phyloP scores from a whole-genome alignment of 2,113 vertebrate species.

The Oreochromis spilurus region DNA sequence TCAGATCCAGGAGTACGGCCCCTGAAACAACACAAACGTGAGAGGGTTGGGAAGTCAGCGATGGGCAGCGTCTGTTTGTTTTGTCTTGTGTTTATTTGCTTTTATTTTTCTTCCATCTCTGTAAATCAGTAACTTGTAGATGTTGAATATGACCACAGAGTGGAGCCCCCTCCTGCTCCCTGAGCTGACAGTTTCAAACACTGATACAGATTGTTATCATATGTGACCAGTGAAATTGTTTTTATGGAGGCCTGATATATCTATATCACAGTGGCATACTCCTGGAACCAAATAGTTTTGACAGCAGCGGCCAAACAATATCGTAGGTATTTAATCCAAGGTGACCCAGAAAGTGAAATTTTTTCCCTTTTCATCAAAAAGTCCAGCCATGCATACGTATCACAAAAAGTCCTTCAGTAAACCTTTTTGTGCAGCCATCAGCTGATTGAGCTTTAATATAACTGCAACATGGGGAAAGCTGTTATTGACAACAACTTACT shows the following conservation, averaged over 20 bases:
- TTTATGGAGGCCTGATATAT: neutral
- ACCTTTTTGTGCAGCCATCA: neutral
- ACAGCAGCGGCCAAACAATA: neutral
- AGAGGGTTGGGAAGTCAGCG: neutral
- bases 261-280: neutral
- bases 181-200: neutral
- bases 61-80: neutral
- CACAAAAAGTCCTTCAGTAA: neutral
- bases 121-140: neutral
- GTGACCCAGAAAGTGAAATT: neutral
- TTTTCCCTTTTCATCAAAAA: neutral
- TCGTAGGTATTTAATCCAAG: neutral
- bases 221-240: neutral
- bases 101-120: neutral
- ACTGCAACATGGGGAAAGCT: neutral
- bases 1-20: slow-evolving; percentile 85
- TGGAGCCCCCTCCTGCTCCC: neutral
- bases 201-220: neutral
- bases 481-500: neutral
- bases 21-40: slow-evolving; percentile 63
- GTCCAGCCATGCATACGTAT: neutral
- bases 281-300: neutral
- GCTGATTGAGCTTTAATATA: neutral
- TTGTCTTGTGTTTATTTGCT: neutral
- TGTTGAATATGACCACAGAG: neutral